Base-by-base conservation (phyloP, 2,888 invertebrate genomes). In the Psylliodes chrysocephalus region DNA sequence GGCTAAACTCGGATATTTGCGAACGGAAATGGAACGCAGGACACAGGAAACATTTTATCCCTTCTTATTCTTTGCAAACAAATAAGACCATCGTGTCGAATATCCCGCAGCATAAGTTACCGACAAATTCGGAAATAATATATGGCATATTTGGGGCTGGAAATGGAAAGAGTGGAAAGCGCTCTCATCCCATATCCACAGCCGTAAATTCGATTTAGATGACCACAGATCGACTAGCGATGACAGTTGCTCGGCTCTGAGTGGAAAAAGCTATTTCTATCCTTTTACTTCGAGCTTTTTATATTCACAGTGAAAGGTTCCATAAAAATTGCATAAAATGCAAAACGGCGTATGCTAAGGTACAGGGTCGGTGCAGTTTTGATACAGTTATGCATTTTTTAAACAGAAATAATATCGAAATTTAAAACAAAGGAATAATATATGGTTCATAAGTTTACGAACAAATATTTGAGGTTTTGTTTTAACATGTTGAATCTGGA, bases 121-220 rank as follows among this genome's bases (percentile, higher is more conserved):
- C 75, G 79, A 79, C 79, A 80, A 79, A 79, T 79, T 79, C 75
- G 74, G 76, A 79, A 79, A 79, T 80, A 80, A 80, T 79, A 77
- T 79, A 78, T 74, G 76, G 76, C 78, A 74, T 76, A 78, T 77
- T 74, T 75, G 53, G 69, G 63, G 60, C 47, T 62, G 68, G 28
- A 38, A 57, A 49, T 49, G 57, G 63, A 61, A 61, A 57, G 60
- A 55, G 63, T 47, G 68, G 70, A 70, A 4, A 22, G 73, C 74
- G 73, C 75, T 77, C 75, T 74, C 70, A n/a, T 74, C 72, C 78
- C 73, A 79, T 77, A 77, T 76, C 49, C 68, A 69, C 64, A 72
- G 73, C 73, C 78, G 79, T 79, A 81, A 81, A 81, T 81, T 81
- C 77, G 79, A 81, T 81, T 81, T 78, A 71, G 79, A 79, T 80